phyloP scores from a whole-genome alignment of 2,888 invertebrate species.

The Tenthredo notha region DNA sequence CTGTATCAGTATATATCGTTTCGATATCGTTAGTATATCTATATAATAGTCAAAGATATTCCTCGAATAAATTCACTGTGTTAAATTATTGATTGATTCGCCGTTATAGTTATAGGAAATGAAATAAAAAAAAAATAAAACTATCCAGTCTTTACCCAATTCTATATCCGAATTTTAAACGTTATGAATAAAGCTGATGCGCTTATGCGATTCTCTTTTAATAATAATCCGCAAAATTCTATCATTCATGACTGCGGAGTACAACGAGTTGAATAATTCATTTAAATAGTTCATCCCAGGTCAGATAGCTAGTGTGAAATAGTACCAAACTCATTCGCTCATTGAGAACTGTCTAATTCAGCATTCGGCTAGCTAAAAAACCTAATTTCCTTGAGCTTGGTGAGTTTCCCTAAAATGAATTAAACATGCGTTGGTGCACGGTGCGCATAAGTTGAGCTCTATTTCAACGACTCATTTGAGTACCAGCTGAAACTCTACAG shows the following conservation, averaged over 20 bases:
- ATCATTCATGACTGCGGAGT: neutral
- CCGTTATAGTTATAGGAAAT: neutral
- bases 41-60: neutral
- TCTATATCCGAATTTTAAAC: neutral
- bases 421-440: conserved; percentile 47
- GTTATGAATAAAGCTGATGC: neutral
- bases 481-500: conserved; percentile 22
- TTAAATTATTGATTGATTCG: neutral
- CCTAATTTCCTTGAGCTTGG: conserved; percentile 27
- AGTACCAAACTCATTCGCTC: neutral
- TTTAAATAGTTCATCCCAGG: neutral
- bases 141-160: neutral
- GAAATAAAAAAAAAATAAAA: neutral
- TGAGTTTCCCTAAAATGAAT: conserved; percentile 37
- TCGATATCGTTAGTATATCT: neutral
- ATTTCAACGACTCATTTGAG: conserved; percentile 15
- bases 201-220: neutral
- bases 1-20: neutral
- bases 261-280: conserved; percentile 36
- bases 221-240: neutral
- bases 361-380: neutral
- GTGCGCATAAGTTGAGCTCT: conserved; percentile 45
- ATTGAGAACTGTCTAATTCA: conserved; percentile 23
- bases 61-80: neutral
- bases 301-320: neutral